Base-by-base conservation (phyloP, 2,797 vertebrate species). In the Agapornis canus region DNA sequence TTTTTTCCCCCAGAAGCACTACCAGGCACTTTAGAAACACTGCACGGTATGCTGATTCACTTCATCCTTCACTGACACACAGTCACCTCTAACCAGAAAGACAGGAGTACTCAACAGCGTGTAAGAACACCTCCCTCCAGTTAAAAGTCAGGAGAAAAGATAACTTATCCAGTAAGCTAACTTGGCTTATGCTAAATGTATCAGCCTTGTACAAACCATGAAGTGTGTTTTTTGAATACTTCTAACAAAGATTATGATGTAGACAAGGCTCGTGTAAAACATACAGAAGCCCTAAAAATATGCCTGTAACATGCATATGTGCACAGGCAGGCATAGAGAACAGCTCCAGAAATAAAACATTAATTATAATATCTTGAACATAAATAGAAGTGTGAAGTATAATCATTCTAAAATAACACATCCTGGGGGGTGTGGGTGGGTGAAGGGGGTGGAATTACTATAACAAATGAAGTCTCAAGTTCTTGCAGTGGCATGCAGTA, bases 331-430 rank as follows among this genome's bases (percentile, higher is more conserved):
- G 57, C 54, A 47, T 4, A 61, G 54, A 75, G 59, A 91, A 88
- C 8, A 83, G 39, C 16, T 65, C 69, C 83, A 61, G 61, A 90
- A 91, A 84, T 61, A 86, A 93, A 79, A 45, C 31, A 59, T 72
- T 86, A 83, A 88, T 90, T 90, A 69, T 21, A 89, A 59, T 71
- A 91, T 14, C 72, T 49, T 68, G 80, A 92, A 90, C 49, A 72
- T 42, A 91, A 96, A 88, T 49, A 88, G 63, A 69, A 68, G 35
- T 9, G 48, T 72, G 37, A 94, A 88, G 39, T 51, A 59, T 61
- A 71, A 92, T 78, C 52, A 81, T 45, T 49, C 80, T 59, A 91
- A 95, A 95, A 94, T 86, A 94, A 83, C 19, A 54, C n/a, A 86
- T 83, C 37, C 40, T 70, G 52, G 21, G 22, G 8, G 25, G 61